Base-by-base conservation (phyloP, 2,888 invertebrate genomes). In the Eustalomyia histrio region DNA sequence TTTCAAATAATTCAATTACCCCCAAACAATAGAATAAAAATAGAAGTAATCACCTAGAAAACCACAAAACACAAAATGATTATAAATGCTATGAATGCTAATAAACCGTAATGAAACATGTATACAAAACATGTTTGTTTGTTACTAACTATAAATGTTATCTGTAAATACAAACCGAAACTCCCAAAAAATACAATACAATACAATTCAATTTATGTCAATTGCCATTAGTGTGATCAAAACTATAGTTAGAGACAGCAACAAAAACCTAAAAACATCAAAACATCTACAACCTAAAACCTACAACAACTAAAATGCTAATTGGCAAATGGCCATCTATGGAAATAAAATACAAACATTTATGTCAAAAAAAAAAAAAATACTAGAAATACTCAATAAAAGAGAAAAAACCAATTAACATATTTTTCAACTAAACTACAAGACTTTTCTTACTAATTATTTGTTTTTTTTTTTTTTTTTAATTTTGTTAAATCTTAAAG, bases 181-280 rank as follows among this genome's bases (percentile, higher is more conserved):
- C 10, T 12, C 18, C 18, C 10, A 0, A 39, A 21, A 24, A 21
- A 24, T 35, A 35, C 63, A 71, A 58, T 35, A 35, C 63, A 71
- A 58, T 35, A 39, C 35, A 76, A 76, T 50, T 64, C 57, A 71
- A 64, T 76, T 69, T 63, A 52, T 64, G 58, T 58, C 69, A 69
- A 71, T 71, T 14, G n/a, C n/a, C 43, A 47, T 47, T 47, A 47
- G n/a, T 1, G 2, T 47, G n/a, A 47, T 47, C 12, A n/a, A 47
- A 12, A n/a, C 8, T 39, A n/a, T n/a, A 47, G n/a, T 14, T n/a
- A n/a, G 43, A 47, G 43, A 47, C n/a, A n/a, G 14, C n/a, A 55
- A 55, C n/a, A n/a, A 55, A 24, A 17, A 1, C 29, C 7, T 7
- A n/a, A 12, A 16, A 33, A 57, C 33, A 33, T 57, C 33, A 57